Base-by-base conservation (phyloP, 2,113 vertebrate genomes). In the Marmota flaviventris region DNA sequence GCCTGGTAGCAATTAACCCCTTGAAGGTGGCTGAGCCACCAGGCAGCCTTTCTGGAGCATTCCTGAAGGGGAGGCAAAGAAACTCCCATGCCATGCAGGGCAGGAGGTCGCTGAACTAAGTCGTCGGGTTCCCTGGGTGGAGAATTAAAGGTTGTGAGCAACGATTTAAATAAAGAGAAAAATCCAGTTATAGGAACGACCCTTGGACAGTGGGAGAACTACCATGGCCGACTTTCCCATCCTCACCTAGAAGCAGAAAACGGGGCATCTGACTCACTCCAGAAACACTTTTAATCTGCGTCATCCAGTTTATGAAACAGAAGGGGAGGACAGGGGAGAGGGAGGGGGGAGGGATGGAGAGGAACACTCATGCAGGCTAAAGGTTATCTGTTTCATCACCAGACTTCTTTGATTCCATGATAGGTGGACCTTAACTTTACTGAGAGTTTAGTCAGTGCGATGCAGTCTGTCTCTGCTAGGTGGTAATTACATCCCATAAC, bases 401-500 rank as follows among this genome's bases (percentile, higher is more conserved):
- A 58, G 76, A 32, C n/a, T 96, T 78, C 45, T 51, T 93, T 95
- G 78, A 83, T 79, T 95, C 42, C 18, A 4, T 65, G 61, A 58
- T 27, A 79, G 5, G 42, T 70, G 39, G 18, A 88, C 39, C 22
- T 83, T 61, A 85, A 72, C 42, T 75, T 89, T 24, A 65, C 39
- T 48, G 39, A 37, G 37, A 65, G 63, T 95, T 93, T 53, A 67
- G 48, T 87, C 53, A 69, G 32, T 32, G 27, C n/a, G 20, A 91
- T 61, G 16, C 67, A 92, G 83, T 70, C 93, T 82, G 34, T 86
- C 81, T 97, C 87, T 90, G 67, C 39, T 86, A 83, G 87, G 92
- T 95, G 93, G 87, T 95, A 97, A 96, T 97, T 97, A 97, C n/a
- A 97, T 61, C 61, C n/a, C 51, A 56, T 58, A 97, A 96, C 87